phyloP scores from a whole-genome alignment of 2,888 invertebrate species.

The Parochlus steinenii region DNA sequence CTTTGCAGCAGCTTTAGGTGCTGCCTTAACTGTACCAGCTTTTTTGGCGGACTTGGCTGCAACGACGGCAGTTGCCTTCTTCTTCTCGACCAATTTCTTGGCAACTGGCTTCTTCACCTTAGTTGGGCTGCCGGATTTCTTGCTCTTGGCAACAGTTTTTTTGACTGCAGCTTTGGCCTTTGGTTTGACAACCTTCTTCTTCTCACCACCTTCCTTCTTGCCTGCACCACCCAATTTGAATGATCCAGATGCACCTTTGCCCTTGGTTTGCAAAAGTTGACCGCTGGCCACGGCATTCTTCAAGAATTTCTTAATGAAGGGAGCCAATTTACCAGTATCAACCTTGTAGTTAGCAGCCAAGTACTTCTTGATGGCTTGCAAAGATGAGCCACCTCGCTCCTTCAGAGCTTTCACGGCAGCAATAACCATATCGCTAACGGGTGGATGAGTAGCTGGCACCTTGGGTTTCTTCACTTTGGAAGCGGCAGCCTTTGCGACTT shows the following conservation, averaged over 20 bases:
- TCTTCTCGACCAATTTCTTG: not conserved
- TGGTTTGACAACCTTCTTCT: not conserved
- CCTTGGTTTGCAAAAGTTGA: slow-evolving; percentile 36
- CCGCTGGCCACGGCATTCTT: slow-evolving; percentile 38
- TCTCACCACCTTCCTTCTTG: not conserved
- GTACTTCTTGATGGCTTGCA: slow-evolving; percentile 44
- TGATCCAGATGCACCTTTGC: slow-evolving; percentile 36
- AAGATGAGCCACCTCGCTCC: slow-evolving; percentile 39
- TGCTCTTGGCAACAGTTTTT: not conserved
- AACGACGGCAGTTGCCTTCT: not conserved
- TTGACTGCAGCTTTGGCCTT: not conserved
- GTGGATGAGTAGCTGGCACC: slow-evolving; percentile 32
- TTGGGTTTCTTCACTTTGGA: slow-evolving; percentile 23
- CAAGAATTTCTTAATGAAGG: slow-evolving; percentile 41
- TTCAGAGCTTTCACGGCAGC: slow-evolving; percentile 35
- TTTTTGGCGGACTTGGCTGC: too few species aligned
- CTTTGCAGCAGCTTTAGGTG: too few species aligned
- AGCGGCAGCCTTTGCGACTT: slow-evolving; percentile 16
- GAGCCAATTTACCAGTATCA: slow-evolving; percentile 38
- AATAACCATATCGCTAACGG: slow-evolving; percentile 38
- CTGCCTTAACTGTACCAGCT: too few species aligned
- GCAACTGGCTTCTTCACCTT: not conserved
- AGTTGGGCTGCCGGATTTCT: not conserved
- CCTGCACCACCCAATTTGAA: slow-evolving; percentile 26
- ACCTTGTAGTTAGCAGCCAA: slow-evolving; percentile 40